Evolutionary conservation across 2,888 invertebrate species (phyloP), one percentile per base, ranked within the genome.

Genomic region (Cosmopolites sordidus): DNA sequence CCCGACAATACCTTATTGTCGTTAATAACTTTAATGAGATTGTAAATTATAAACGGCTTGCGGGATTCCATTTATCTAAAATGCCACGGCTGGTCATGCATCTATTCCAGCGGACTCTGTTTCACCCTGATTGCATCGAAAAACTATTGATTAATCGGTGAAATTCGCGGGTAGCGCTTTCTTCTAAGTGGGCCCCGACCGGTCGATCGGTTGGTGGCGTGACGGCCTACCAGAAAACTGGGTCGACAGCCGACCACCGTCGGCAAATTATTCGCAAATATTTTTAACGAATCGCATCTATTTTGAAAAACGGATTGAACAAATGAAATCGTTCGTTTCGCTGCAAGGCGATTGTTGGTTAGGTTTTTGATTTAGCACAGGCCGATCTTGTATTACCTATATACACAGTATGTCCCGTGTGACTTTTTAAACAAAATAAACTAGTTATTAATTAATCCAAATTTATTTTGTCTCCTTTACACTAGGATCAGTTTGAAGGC

Each of bases 1-100:
- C 12, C 12, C 33, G 11, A 33, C 33, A 12, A 33, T 4, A n/a
- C 33, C 33, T 33, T 33, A 33, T 33, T 42, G 43, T 48, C 48
- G 38, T 48, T 48, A 48, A 48, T 48, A 48, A 40, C 29, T 48
- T 29, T 48, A 48, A 48, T 48, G 48, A 48, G 48, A 41, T 48
- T 41, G 41, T 48, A 51, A 52, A 46, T 40, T 33, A 33, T 33
- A 33, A 33, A 12, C 33, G 33, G 12, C 33, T 12, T 3, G 33
- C 33, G 33, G 33, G 33, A 33, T 33, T 33, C 12, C n/a, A 12
- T 33, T 33, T 33, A 5, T 33, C 12, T 33, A 33, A 33, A 33
- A 33, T 3, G 33, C 11, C 12, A 12, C 12, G 33, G 33, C 33
- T n/a, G 33, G 33, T 33, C 33, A 33, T 33, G 33, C n/a, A 3